A percentile compares a stretch with the other conserved stretches of the same genome.
Conservation (phyloP, 2,113 vertebrate genomes). For the Epinephelus moara region DNA sequence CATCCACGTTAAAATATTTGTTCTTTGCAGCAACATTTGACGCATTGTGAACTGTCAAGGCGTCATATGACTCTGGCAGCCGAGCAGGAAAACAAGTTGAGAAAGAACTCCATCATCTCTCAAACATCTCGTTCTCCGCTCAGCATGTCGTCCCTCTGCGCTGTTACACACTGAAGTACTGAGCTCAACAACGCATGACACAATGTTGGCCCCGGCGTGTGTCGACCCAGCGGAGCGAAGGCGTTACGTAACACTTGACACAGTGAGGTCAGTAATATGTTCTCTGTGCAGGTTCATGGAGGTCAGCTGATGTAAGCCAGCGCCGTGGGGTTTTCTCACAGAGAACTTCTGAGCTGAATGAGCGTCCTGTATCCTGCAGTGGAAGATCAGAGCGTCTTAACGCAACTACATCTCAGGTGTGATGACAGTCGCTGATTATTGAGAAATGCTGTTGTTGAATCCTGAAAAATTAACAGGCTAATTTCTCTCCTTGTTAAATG, state of each 20-base stretch:
- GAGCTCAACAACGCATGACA: not conserved
- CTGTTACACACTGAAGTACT: not conserved
- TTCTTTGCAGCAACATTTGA: no score
- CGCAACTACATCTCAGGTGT: no score
- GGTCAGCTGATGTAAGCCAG: not conserved
- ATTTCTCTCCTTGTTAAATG: no score
- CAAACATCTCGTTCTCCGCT: slow-evolving; percentile 3
- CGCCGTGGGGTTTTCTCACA: not conserved
- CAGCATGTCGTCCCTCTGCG: slow-evolving; percentile 1
- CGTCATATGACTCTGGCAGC: not conserved
- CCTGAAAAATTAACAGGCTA: no score
- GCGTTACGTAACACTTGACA: slow-evolving; percentile 2
- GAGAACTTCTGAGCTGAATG: not conserved
- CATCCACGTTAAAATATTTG: no score
- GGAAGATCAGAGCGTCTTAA: not conserved
- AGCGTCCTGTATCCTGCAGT: no score
- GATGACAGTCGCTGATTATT: not conserved
- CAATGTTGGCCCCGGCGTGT: slow-evolving; percentile 1
- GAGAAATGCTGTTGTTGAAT: no score
- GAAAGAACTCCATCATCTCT: slow-evolving; percentile 12
- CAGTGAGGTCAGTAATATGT: not conserved
- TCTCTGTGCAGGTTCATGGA: not conserved
- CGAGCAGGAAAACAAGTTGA: slow-evolving; percentile 5
- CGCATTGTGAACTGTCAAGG: no score
- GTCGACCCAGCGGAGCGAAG: not conserved